Conservation (phyloP, 2,797 vertebrate genomes). For the Borostomias antarcticus region DNA sequence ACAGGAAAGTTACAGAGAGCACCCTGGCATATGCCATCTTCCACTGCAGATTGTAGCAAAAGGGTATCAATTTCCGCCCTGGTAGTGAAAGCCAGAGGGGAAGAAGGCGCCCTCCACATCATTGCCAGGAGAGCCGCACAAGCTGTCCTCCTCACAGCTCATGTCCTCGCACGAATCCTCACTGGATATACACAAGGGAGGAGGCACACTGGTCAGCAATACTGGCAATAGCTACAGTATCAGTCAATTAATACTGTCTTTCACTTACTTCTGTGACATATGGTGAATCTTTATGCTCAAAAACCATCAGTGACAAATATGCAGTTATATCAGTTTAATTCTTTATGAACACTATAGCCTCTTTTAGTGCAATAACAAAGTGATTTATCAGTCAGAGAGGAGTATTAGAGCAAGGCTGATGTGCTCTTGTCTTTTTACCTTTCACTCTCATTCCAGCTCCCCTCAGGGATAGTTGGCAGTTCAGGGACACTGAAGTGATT, state of each 20-base stretch:
- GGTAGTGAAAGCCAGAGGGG: slow-evolving; percentile 65
- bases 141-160: slow-evolving; percentile 81
- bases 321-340: neutral
- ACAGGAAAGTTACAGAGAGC: slow-evolving; percentile 30
- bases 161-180: slow-evolving; percentile 84
- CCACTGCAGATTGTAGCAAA: neutral
- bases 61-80: slow-evolving; percentile 25
- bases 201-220: neutral
- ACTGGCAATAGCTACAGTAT: neutral
- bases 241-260: neutral
- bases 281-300: neutral
- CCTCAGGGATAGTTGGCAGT: slow-evolving; percentile 93
- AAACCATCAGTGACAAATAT: neutral
- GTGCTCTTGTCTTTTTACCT: slow-evolving; percentile 73
- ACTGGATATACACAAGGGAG: slow-evolving; percentile 50
- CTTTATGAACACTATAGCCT: neutral
- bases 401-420: neutral
- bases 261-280: slow-evolving; percentile 63
- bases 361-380: neutral
- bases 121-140: slow-evolving; percentile 73
- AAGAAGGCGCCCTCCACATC: slow-evolving; percentile 78
- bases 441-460: slow-evolving; percentile 83
- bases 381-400: slow-evolving; percentile 9
- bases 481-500: slow-evolving; percentile 90
- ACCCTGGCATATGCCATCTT: neutral